These are phyloP conservation scores for Boulengeromyrus knoepffleri DNA, from an alignment of 2,113 vertebrate species.

Conservation along the genomic window DNA sequence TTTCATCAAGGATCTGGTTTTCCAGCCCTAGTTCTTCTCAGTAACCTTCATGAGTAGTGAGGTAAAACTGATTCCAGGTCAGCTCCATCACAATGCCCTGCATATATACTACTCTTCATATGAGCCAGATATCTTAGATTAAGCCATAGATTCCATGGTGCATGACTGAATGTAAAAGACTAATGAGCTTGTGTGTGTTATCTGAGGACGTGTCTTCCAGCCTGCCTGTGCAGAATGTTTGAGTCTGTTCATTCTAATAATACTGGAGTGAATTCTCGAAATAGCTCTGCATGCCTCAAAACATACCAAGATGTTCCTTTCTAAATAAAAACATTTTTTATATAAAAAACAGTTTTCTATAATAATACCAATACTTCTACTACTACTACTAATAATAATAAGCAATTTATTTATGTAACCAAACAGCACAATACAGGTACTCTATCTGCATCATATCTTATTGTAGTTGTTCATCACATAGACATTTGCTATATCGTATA, in stretches of 20 bases:
- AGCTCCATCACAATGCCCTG: background rate
- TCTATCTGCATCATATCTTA: background rate
- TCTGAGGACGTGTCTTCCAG: background rate
- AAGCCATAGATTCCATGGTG: background rate
- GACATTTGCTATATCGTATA: background rate
- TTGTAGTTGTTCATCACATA: background rate
- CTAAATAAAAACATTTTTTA: background rate
- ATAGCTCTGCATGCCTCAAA: background rate
- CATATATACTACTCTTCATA: background rate
- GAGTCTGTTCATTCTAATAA: background rate
- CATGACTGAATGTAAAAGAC: background rate
- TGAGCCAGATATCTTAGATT: background rate
- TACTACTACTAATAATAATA: background rate
- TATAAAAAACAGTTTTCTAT: background rate
- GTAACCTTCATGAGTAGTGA: background rate
- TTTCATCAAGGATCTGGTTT: background rate
- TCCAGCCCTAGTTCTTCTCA: background rate
- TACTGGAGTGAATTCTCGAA: background rate
- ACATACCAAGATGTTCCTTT: background rate
- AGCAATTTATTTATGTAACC: background rate
- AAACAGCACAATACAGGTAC: background rate
- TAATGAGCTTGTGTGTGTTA: background rate
- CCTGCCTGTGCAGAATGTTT: background rate
- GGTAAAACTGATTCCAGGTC: background rate
- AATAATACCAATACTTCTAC: background rate